phyloP scores from a whole-genome alignment of 2,888 invertebrate genomes.

The Tetrapedia diversipes region DNA sequence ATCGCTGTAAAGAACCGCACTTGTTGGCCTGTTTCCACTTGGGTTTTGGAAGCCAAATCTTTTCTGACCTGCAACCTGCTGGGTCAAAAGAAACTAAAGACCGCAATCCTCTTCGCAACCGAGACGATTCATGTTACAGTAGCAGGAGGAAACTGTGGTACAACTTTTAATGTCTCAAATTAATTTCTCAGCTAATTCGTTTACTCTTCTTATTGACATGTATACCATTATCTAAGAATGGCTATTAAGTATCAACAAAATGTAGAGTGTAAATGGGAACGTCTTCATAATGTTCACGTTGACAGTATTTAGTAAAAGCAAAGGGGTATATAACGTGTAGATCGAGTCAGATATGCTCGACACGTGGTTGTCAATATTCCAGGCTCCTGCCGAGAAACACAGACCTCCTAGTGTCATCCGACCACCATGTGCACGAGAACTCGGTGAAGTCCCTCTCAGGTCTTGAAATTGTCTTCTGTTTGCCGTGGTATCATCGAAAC shows the following conservation, averaged over 20 bases:
- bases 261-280: background rate
- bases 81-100: slow-evolving; percentile 1
- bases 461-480: slow-evolving; percentile 60
- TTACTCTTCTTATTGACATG: background rate
- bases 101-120: background rate
- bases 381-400: slow-evolving; percentile 72
- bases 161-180: background rate
- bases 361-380: slow-evolving; percentile 67
- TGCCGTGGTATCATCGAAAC: slow-evolving; percentile 52
- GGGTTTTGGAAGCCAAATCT: slow-evolving; percentile 52
- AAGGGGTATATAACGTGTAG: slow-evolving; percentile 26
- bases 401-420: slow-evolving; percentile 69
- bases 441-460: slow-evolving; percentile 44
- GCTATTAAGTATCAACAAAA: background rate
- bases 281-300: background rate
- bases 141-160: background rate
- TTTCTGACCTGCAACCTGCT: slow-evolving; percentile 63
- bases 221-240: background rate
- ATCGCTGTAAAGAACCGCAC: slow-evolving; percentile 52
- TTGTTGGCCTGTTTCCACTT: slow-evolving; percentile 59
- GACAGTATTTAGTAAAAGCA: slow-evolving; percentile 21
- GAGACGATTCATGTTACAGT: background rate
- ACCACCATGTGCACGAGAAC: slow-evolving; percentile 68
- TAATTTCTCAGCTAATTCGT: background rate
- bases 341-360: slow-evolving; percentile 49